A percentile compares a stretch with the other conserved stretches of the same genome.
phyloP scores from a whole-genome alignment of 2,888 invertebrate genomes.

The Invenusta paracnida region DNA sequence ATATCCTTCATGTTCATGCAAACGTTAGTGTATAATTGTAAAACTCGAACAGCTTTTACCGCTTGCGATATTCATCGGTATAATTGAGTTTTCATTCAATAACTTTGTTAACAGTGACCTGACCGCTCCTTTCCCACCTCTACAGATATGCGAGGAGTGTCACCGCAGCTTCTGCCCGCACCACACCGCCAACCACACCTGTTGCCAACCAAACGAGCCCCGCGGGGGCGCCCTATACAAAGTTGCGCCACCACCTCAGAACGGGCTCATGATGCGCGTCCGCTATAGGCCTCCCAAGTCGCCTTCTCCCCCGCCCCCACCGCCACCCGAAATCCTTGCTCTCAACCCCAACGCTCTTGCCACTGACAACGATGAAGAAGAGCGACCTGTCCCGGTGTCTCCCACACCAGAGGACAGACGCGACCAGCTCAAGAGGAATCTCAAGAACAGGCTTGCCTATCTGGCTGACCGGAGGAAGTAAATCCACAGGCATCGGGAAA shows the following conservation, averaged over 20 bases:
- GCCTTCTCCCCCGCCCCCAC: background rate
- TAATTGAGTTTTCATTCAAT: no score
- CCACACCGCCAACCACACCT: constrained; percentile 19
- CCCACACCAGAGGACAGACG: background rate
- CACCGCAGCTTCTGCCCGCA: constrained; percentile 20
- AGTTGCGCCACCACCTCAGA: background rate
- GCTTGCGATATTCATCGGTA: no score
- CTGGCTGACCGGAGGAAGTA: background rate
- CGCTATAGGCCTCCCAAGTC: background rate
- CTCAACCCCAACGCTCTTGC: background rate
- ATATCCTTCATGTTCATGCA: no score
- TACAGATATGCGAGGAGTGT: background rate
- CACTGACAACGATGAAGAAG: background rate
- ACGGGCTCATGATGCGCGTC: constrained; percentile 8
- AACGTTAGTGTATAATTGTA: no score
- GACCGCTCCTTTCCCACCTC: no score
- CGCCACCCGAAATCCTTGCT: background rate
- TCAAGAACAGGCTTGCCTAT: background rate
- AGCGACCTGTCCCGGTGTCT: background rate
- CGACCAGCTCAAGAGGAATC: background rate
- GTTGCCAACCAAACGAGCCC: background rate
- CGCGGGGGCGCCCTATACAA: constrained; percentile 10
- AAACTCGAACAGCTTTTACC: no score
- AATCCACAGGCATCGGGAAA: no score
- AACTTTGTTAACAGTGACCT: no score